Percentiles rank a stretch among this genome's conserved stretches.
These are phyloP conservation scores for Astreopora myriophthalma DNA, from an alignment of 64 coral and sea anemone species.

Conservation along the genomic window DNA sequence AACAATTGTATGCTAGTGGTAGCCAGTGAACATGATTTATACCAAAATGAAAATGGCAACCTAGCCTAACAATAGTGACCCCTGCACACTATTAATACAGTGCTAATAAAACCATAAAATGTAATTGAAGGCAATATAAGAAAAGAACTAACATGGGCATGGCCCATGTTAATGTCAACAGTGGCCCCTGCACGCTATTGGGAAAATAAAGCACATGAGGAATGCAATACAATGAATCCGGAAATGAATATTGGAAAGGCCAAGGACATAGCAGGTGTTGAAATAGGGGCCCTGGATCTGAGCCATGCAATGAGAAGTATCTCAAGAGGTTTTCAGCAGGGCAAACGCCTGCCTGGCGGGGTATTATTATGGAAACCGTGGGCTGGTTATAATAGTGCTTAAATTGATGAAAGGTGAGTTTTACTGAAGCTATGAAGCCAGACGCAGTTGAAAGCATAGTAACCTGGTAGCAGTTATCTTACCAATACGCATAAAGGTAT, in stretches of 20 bases:
- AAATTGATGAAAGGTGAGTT: conserved; percentile 42
- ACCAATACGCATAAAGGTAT: conserved; percentile 25
- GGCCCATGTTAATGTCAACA: not conserved
- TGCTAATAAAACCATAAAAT: not conserved
- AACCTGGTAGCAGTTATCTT: conserved; percentile 20
- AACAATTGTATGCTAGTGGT: not conserved
- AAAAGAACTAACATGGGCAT: not conserved
- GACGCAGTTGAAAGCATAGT: not conserved
- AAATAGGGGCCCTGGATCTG: conserved; percentile 11
- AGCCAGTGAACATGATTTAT: not conserved
- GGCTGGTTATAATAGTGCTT: conserved; percentile 69
- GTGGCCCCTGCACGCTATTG: not conserved
- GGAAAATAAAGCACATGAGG: no score
- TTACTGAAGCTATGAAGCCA: conserved; percentile 30
- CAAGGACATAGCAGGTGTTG: not conserved
- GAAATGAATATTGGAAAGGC: no score
- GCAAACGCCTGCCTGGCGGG: conserved; percentile 4
- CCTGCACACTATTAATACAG: not conserved
- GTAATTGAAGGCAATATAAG: not conserved
- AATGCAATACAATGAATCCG: no score
- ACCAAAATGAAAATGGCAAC: no score
- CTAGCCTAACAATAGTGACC: not conserved
- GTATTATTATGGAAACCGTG: conserved; percentile 13
- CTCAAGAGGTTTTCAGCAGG: conserved; percentile 31
- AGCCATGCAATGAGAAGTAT: conserved; percentile 34